Percentiles rank a stretch among this genome's conserved stretches.
These are phyloP conservation scores for Eulemur rubriventer DNA, from an alignment of 2,797 vertebrate genomes.

Conservation along the genomic window DNA sequence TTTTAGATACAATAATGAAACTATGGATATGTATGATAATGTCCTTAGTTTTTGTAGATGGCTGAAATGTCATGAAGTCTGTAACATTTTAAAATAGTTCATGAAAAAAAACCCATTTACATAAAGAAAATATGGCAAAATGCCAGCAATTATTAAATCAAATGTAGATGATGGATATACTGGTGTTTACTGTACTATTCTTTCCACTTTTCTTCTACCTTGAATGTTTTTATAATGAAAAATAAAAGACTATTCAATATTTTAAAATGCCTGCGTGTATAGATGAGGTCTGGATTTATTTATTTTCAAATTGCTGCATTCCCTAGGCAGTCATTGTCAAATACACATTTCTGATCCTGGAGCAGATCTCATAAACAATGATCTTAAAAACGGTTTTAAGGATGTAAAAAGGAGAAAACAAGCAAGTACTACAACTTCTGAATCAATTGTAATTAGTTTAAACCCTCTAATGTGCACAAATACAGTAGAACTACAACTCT, in stretches of 20 bases:
- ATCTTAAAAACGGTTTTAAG: conserved; percentile 57
- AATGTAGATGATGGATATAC: neutral
- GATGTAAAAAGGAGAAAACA: conserved; percentile 49
- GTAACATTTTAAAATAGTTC: conserved; percentile 24
- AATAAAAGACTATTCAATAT: neutral
- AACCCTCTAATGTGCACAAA: conserved; percentile 70
- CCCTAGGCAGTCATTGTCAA: conserved; percentile 28
- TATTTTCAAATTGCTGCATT: conserved; percentile 38
- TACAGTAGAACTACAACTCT: conserved; percentile 55
- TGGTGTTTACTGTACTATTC: neutral
- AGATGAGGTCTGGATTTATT: conserved; percentile 1
- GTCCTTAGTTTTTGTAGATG: neutral
- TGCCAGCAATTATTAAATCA: neutral
- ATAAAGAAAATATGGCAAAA: conserved; percentile 7
- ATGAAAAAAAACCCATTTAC: neutral
- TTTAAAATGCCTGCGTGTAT: neutral
- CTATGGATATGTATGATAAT: neutral
- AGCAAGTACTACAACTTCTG: conserved; percentile 42
- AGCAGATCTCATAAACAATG: conserved; percentile 27
- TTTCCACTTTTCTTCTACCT: conserved; percentile 30
- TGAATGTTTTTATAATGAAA: conserved; percentile 13
- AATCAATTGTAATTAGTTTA: conserved; percentile 74
- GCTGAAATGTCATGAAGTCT: neutral
- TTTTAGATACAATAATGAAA: conserved; percentile 25
- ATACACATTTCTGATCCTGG: neutral